These are phyloP conservation scores for Pungitius pungitius DNA, from an alignment of 2,113 vertebrate genomes.

Conservation along the genomic window DNA sequence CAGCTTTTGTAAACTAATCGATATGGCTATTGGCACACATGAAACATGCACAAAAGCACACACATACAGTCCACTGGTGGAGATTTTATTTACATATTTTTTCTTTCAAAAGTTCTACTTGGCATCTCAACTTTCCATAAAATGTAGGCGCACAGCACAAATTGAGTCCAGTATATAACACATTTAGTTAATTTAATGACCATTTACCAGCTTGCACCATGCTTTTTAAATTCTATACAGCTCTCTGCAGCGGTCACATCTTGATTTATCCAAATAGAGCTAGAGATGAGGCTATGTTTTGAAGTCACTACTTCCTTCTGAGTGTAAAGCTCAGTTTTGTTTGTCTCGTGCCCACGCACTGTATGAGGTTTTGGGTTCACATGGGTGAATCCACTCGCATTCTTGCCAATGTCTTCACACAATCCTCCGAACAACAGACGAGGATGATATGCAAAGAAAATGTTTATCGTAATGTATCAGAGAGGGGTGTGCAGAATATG, in stretches of 20 bases:
- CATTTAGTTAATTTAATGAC: neutral
- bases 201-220: neutral
- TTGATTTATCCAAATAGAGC: neutral
- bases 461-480: neutral
- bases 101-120: neutral
- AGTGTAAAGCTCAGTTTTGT: neutral
- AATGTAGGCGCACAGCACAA: neutral
- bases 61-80: neutral
- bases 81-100: slow-evolving; percentile 13
- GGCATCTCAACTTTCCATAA: neutral
- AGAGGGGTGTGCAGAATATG: neutral
- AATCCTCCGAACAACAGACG: neutral
- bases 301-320: neutral
- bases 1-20: slow-evolving; percentile 59
- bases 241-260: neutral
- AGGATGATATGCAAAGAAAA: neutral
- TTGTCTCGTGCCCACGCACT: neutral
- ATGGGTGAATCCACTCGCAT: neutral
- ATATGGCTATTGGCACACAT: slow-evolving; percentile 46
- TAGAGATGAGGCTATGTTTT: neutral
- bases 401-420: neutral
- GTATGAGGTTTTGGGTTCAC: neutral
- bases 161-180: neutral
- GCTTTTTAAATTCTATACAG: neutral
- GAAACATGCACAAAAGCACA: slow-evolving; percentile 19